phyloP scores from a whole-genome alignment of 2,113 vertebrate species.

The Cyprinodon brontotheroides region DNA sequence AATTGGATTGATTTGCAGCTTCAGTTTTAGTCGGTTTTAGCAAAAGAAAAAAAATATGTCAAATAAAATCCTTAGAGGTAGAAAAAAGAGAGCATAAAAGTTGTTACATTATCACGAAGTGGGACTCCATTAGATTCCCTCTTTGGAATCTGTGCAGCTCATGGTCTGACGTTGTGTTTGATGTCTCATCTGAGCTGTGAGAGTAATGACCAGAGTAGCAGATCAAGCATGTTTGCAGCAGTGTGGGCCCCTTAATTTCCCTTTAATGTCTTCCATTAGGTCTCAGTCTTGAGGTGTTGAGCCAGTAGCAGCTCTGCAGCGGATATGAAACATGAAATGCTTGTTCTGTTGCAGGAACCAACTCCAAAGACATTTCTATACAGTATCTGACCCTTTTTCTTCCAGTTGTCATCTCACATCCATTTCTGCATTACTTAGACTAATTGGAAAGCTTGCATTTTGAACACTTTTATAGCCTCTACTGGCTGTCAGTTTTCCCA shows the following conservation, averaged over 20 bases:
- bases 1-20: not conserved
- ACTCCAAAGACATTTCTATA: constrained; percentile 19
- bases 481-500: constrained; percentile 15
- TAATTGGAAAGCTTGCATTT: constrained; percentile 35
- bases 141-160: constrained; percentile 58
- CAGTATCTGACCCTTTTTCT: constrained; percentile 16
- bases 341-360: constrained; percentile 16
- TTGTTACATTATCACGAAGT: constrained; percentile 13
- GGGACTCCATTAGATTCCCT: constrained; percentile 49
- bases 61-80: constrained; percentile 30
- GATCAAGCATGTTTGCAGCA: constrained; percentile 51
- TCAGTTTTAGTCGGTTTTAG: constrained; percentile 20
- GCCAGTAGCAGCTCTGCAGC: constrained; percentile 40
- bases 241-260: constrained; percentile 68
- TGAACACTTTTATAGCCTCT: constrained; percentile 15
- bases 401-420: constrained; percentile 8
- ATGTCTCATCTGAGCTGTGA: constrained; percentile 46
- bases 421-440: constrained; percentile 17
- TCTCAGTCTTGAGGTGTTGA: constrained; percentile 22
- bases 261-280: constrained; percentile 63
- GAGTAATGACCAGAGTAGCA: constrained; percentile 49
- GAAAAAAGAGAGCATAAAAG: constrained; percentile 21
- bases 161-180: constrained; percentile 52
- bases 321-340: constrained; percentile 23
- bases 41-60: constrained; percentile 23